These are phyloP conservation scores for Glaucopsyche alexis DNA, from an alignment of 2,888 invertebrate species.

Conservation along the genomic window DNA sequence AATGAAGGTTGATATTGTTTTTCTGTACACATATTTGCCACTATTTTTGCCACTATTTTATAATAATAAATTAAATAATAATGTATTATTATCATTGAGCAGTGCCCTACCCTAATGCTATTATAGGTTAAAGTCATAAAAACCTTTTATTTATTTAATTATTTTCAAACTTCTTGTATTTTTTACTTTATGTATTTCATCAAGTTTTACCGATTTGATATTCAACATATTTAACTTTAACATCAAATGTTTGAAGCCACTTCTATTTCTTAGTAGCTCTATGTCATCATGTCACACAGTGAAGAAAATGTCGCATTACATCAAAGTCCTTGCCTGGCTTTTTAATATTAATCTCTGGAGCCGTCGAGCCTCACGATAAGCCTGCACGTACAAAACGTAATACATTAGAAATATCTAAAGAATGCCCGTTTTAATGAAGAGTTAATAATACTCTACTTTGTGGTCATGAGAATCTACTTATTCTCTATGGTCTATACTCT, in stretches of 20 bases:
- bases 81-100: too few species aligned
- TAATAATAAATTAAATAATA: too few species aligned
- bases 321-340: slow-evolving; percentile 59
- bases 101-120: too few species aligned
- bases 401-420: slow-evolving; percentile 35
- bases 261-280: slow-evolving; percentile 30
- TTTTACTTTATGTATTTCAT: too few species aligned
- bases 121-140: too few species aligned
- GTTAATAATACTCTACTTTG: slow-evolving; percentile 12
- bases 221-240: too few species aligned
- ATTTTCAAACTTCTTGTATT: too few species aligned
- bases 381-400: slow-evolving; percentile 49
- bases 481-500: neutral
- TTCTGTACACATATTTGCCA: too few species aligned
- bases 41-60: too few species aligned
- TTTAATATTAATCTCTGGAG: slow-evolving; percentile 60
- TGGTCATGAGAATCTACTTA: neutral
- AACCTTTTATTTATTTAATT: too few species aligned
- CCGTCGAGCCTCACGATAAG: slow-evolving; percentile 55
- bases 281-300: slow-evolving; percentile 35
- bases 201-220: too few species aligned
- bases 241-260: neutral
- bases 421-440: slow-evolving; percentile 23
- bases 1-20: too few species aligned
- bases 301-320: slow-evolving; percentile 60